phyloP scores from a whole-genome alignment of 2,113 vertebrate genomes.

The Mastomys coucha region DNA sequence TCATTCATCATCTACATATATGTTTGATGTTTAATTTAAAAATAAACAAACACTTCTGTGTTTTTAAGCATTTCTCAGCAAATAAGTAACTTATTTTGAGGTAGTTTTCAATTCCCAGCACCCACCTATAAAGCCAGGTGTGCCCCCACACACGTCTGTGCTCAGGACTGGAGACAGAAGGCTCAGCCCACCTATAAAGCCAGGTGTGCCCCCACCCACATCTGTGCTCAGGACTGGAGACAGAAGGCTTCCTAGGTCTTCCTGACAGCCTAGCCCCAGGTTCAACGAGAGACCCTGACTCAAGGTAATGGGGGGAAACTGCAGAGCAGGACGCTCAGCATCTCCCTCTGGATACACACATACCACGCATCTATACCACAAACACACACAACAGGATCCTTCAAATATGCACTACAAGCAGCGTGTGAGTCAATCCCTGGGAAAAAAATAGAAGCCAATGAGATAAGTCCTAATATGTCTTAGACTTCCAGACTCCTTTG shows the following conservation, averaged over 20 bases:
- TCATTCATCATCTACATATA: not conserved
- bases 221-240: not conserved
- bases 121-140: not conserved
- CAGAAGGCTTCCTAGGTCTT: not conserved
- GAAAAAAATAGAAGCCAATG: conserved; percentile 15
- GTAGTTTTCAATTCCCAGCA: not conserved
- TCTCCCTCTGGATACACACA: not conserved
- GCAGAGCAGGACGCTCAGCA: too few species aligned
- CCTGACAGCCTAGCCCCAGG: not conserved
- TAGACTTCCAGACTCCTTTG: not conserved
- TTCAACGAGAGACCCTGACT: not conserved
- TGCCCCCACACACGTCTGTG: not conserved
- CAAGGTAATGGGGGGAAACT: not conserved
- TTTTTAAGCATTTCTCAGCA: not conserved
- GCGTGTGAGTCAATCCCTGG: not conserved
- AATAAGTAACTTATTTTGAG: not conserved
- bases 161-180: not conserved
- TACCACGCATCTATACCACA: not conserved
- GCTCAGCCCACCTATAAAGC: not conserved
- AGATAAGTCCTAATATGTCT: not conserved
- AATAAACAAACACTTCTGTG: not conserved
- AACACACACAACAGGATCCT: not conserved
- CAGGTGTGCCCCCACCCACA: not conserved
- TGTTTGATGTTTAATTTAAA: not conserved
- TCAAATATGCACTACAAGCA: not conserved